Percentiles rank a stretch among this genome's conserved stretches.
Evolutionary conservation across 2,113 vertebrate species (phyloP).

Genomic region (Mirounga angustirostris): DNA sequence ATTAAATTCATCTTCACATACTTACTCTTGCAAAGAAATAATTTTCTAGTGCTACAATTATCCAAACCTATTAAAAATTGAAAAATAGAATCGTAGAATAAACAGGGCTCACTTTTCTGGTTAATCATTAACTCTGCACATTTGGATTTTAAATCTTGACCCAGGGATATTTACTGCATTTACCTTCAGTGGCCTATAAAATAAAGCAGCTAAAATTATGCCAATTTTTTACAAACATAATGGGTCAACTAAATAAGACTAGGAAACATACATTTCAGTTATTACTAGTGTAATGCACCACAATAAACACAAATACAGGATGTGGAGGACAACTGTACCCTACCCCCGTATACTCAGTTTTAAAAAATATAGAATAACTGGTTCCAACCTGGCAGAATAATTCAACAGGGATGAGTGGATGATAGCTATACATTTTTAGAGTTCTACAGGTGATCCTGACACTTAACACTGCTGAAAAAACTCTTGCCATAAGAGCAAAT

Average conservation of each 20-base stretch:
- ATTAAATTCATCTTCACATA: conserved; percentile 34
- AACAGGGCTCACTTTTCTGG: not conserved
- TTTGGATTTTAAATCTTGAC: not conserved
- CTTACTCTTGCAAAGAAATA: not conserved
- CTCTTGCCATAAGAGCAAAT: not conserved
- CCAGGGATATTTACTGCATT: not conserved
- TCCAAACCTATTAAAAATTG: conserved; percentile 34
- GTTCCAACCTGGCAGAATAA: not conserved
- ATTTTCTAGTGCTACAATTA: not conserved
- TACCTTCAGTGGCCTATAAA: not conserved
- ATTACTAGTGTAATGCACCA: not conserved
- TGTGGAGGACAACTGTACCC: not conserved
- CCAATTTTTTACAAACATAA: conserved; percentile 2
- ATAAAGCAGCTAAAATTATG: not conserved
- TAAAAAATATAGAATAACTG: conserved; percentile 22
- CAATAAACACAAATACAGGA: not conserved
- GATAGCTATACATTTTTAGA: not conserved
- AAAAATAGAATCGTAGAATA: not conserved
- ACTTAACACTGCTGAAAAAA: not conserved
- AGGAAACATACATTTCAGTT: not conserved
- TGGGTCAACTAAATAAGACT: not conserved
- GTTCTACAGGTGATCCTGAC: not conserved
- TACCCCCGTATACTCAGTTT: not conserved
- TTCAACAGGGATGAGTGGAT: not conserved
- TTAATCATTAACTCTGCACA: conserved; percentile 1